Evolutionary conservation across 2,888 invertebrate species (phyloP).

Genomic region (Torymus texanus): DNA sequence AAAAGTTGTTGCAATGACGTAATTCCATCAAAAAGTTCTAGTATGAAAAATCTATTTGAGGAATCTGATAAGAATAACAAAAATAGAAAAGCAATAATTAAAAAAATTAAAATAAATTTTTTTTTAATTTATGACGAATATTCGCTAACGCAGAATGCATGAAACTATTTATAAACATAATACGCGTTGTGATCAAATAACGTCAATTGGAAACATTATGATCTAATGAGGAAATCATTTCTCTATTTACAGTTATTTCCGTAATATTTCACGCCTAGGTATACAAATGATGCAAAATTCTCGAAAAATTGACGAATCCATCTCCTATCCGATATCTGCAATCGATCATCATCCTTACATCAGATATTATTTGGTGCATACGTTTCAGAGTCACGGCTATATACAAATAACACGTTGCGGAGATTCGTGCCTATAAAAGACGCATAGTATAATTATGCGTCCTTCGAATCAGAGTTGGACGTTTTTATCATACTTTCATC

Average conservation of each 20-base stretch:
- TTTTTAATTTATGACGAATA: too few relatives aligned
- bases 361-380: slow-evolving; percentile 10
- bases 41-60: too few relatives aligned
- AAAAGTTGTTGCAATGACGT: too few relatives aligned
- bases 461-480: slow-evolving; percentile 11
- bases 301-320: neutral
- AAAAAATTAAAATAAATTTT: too few relatives aligned
- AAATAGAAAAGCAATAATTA: too few relatives aligned
- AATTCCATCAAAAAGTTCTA: too few relatives aligned
- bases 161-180: too few relatives aligned
- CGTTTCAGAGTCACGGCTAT: slow-evolving; percentile 38
- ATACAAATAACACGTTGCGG: neutral
- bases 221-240: too few relatives aligned
- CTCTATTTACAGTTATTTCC: neutral
- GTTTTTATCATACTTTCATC: slow-evolving; percentile 37
- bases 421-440: neutral
- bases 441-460: slow-evolving; percentile 15
- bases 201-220: too few relatives aligned
- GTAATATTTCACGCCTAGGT: neutral
- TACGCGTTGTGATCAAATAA: too few relatives aligned
- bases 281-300: neutral
- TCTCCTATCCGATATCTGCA: neutral
- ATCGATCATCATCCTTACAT: slow-evolving; percentile 18
- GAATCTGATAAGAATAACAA: too few relatives aligned
- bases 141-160: too few relatives aligned